A percentile compares a stretch with the other conserved stretches of the same genome.
Conservation (phyloP, 2,888 invertebrate genomes). For the Cryptus armator region DNA sequence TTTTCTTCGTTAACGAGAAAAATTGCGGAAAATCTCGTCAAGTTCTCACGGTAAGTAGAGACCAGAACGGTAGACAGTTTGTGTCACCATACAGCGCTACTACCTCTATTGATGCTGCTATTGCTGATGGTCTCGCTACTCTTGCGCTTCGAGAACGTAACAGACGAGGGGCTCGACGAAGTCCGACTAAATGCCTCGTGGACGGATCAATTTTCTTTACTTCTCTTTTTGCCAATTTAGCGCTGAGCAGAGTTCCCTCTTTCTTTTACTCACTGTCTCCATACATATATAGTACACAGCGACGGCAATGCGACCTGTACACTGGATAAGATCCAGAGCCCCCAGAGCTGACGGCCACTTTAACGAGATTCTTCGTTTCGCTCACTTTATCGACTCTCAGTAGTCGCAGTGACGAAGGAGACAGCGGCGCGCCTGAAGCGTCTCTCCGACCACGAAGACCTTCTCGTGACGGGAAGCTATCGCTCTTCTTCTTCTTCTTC, state of each 20-base stretch:
- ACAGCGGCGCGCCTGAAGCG: conserved; percentile 24
- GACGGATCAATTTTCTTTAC: conserved; percentile 61
- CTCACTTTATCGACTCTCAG: conserved; percentile 69
- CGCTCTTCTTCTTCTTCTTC: conserved; percentile 32
- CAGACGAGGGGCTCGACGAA: conserved; percentile 28
- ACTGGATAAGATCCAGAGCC: neutral
- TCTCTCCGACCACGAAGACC: conserved; percentile 14
- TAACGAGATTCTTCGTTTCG: conserved; percentile 71
- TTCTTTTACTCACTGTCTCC: conserved; percentile 18
- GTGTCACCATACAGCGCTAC: conserved; percentile 44
- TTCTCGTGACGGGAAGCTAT: conserved; percentile 57
- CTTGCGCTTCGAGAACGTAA: conserved; percentile 39
- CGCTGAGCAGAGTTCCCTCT: conserved; percentile 12
- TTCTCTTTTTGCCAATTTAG: conserved; percentile 47
- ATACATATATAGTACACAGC: conserved; percentile 51
- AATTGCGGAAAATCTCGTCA: conserved; percentile 65
- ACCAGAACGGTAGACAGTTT: conserved; percentile 39
- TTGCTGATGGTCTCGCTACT: conserved; percentile 14
- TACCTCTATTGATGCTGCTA: conserved; percentile 22
- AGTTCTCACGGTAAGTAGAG: conserved; percentile 45
- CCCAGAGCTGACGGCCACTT: conserved; percentile 43
- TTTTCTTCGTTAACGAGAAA: conserved; percentile 67
- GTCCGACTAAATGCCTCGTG: conserved; percentile 55
- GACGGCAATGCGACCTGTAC: conserved; percentile 12
- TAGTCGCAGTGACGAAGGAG: conserved; percentile 50